Evolutionary conservation across 2,797 vertebrate genomes (phyloP), one percentile per base, ranked within the genome.

Genomic region (Acropternis orthonyx): DNA sequence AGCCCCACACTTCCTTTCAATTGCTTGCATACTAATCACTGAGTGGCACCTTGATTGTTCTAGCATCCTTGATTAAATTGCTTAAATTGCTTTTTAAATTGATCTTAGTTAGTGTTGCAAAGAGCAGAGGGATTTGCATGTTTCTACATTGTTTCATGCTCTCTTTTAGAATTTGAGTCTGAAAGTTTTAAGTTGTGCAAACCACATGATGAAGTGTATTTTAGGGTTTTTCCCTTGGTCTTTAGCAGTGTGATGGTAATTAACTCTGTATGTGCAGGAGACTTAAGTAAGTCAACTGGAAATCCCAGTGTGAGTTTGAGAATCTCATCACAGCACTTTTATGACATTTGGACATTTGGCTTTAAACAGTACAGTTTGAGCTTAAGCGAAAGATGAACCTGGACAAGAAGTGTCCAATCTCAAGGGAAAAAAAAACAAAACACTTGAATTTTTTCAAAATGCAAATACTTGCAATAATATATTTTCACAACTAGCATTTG

Each of bases 31-130:
- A 17, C 21, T 76, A 43, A 63, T 81, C 2, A 3, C 79, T 88
- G 79, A 73, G 77, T 67, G 37, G 61, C 39, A 81, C 20, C 63
- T 82, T 56, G 48, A 84, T 84, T 76, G 55, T 88, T 94, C 85
- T 52, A 86, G 27, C 34, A 56, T 75, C 39, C 49, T 75, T 69
- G 62, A 81, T 86, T 85, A 84, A 85, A 90, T 86, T 69, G 36
- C 58, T 88, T 65, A 52, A 72, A 65, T 59, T 66, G 54, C 36
- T 67, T 73, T 55, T 81, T 19, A 63, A 88, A 84, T 81, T 81
- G 36, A 30, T 79, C 41, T 84, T 71, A 59, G 39, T 84, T 71
- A 59, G 39, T 68, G 39, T 66, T 84, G 39, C 32, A 65, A 59
- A 76, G 65, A 32, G n/a, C 78, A 75, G 66, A 84, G 10, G 5